Evolutionary conservation across 2,113 vertebrate species (phyloP).

Genomic region (Origma solitaria): DNA sequence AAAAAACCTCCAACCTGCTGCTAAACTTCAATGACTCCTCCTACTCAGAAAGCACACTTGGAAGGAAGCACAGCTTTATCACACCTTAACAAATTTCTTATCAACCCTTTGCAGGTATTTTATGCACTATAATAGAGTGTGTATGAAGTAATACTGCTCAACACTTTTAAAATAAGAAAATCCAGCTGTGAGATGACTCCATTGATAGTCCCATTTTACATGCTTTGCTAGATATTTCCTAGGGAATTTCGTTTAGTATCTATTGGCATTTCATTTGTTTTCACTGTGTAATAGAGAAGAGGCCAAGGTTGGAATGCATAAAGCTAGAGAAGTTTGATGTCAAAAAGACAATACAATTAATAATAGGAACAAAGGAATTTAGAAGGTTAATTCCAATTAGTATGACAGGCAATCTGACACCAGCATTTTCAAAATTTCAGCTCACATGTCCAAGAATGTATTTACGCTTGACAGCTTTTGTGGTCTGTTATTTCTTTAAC

Average conservation of each 20-base stretch:
- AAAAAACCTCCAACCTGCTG: neutral
- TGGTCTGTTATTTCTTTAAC: conserved; percentile 7
- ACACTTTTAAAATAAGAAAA: neutral
- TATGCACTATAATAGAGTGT: neutral
- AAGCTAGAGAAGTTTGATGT: neutral
- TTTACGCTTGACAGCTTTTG: neutral
- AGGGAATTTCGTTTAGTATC: neutral
- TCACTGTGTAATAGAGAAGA: neutral
- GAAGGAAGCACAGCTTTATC: neutral
- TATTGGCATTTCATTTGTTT: neutral
- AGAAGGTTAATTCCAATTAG: conserved; percentile 23
- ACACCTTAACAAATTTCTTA: neutral
- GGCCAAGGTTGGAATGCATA: neutral
- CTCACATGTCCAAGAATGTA: neutral
- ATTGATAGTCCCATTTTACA: neutral
- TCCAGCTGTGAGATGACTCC: neutral
- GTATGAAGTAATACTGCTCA: neutral
- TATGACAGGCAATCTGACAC: neutral
- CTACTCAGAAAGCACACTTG: neutral
- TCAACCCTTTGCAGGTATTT: neutral
- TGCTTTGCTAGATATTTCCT: neutral
- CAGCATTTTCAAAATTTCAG: conserved; percentile 30
- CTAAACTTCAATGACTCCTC: neutral
- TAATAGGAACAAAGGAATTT: neutral
- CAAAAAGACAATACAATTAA: conserved; percentile 24